phyloP scores from a whole-genome alignment of 2,888 invertebrate genomes.

The Anticlea derivata region DNA sequence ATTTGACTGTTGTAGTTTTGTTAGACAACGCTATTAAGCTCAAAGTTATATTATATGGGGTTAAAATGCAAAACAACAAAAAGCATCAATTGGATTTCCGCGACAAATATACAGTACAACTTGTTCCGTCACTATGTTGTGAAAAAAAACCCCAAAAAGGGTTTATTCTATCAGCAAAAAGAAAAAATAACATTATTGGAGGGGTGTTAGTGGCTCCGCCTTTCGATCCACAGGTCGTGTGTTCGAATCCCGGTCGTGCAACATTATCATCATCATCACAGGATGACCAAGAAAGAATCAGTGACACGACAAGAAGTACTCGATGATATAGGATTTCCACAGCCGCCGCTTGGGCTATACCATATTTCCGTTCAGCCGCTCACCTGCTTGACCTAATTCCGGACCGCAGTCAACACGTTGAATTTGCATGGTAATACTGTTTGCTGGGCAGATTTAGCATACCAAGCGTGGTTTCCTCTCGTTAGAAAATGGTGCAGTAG shows the following conservation, averaged over 20 bases:
- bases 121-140: too few species aligned
- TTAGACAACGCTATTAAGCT: not conserved
- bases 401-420: conserved; percentile 52
- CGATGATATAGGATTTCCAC: not conserved
- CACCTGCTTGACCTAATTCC: conserved; percentile 56
- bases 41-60: not conserved
- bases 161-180: too few species aligned
- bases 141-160: too few species aligned
- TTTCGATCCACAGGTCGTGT: too few species aligned
- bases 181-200: too few species aligned
- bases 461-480: conserved; percentile 34
- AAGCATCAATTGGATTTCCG: conserved; percentile 13
- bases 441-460: conserved; percentile 57
- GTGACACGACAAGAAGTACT: too few species aligned
- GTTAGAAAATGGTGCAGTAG: conserved; percentile 29
- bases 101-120: conserved; percentile 31
- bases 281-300: too few species aligned
- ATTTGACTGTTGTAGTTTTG: not conserved
- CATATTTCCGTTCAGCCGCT: conserved; percentile 31
- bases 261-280: too few species aligned
- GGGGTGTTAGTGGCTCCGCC: too few species aligned
- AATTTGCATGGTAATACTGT: conserved; percentile 72
- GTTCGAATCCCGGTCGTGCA: too few species aligned
- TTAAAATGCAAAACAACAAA: conserved; percentile 9
- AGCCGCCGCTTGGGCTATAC: not conserved